phyloP scores from a whole-genome alignment of 2,797 vertebrate species.

The Mormyrus proboscirostris region DNA sequence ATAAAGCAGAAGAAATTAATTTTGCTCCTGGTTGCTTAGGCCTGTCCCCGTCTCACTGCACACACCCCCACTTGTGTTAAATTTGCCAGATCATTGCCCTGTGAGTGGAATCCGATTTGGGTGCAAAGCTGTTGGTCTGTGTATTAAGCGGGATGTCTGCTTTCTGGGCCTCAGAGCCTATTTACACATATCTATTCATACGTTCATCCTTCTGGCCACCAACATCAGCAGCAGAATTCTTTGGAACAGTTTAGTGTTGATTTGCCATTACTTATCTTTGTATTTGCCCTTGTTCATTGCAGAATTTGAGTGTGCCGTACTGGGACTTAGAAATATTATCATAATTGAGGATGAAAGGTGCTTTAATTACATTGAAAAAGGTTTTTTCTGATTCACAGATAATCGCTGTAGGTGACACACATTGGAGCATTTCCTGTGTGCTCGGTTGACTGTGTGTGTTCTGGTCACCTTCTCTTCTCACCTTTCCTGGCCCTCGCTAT shows the following conservation, averaged over 20 bases:
- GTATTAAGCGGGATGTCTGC: background rate
- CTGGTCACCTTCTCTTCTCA: background rate
- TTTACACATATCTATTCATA: background rate
- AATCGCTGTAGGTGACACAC: background rate
- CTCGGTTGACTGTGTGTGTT: background rate
- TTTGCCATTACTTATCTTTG: background rate
- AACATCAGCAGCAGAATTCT: background rate
- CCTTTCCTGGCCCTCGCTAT: background rate
- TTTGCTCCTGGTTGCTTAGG: conserved; percentile 14
- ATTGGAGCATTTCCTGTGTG: background rate
- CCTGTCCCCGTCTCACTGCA: background rate
- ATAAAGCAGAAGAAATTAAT: background rate
- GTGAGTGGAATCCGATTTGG: conserved; percentile 27
- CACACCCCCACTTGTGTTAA: conserved; percentile 15
- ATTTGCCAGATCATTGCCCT: conserved; percentile 29
- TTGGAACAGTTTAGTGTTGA: background rate
- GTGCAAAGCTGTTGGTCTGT: conserved; percentile 1
- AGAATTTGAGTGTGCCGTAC: background rate
- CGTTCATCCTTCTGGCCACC: background rate
- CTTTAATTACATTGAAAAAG: background rate
- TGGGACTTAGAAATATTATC: background rate
- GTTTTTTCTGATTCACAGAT: background rate
- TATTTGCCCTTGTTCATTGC: background rate
- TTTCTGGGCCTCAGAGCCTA: background rate
- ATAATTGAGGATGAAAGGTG: background rate